Base-by-base conservation (phyloP, 2,797 vertebrate species). In the Cossypha dichroa region DNA sequence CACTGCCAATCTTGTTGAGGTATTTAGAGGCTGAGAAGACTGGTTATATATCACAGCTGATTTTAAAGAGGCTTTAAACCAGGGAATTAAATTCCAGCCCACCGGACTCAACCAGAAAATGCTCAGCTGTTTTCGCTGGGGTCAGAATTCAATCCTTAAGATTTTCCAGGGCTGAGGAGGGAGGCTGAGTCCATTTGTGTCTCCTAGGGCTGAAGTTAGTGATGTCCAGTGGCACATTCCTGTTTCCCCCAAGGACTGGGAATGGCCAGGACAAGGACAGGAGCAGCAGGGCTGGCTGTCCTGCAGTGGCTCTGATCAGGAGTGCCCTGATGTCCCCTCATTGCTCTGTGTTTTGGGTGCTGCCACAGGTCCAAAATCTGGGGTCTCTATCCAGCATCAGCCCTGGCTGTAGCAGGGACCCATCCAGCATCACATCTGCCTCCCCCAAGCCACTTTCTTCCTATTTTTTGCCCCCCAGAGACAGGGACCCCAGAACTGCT, bases 51-150 rank as follows among this genome's bases (percentile, higher is more conserved):
- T 58, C 55, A 81, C 43, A 31, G 58, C 66, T 62, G 67, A 43
- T 84, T 77, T 86, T 45, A 90, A 67, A 79, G 79, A 77, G 67
- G 74, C 51, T 84, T 88, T 80, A 72, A 90, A 94, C 63, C 28
- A 4, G 13, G 51, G 82, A 68, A 90, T 76, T 63, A 86, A 89
- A 88, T 75, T 56, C 63, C 66, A 55, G 46, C 76, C 62, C 18
- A 5, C 56, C 0, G 0, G 80, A 51, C 38, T 82, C 62, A 31
- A 51, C 8, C 3, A 36, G 83, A 73, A 90, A 88, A 69, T 0
- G 15, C 46, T 52, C 33, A 0, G 20, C 60, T 67, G 55, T 59
- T 86, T 86, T 56, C 34, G 3, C 49, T 16, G 28, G n/a, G 33
- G 45, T 33, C 81, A 85, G 54, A 52, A 55, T 79, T 66, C 81